Conservation (phyloP, 2,113 vertebrate species). For the Ceyx margarethae region DNA sequence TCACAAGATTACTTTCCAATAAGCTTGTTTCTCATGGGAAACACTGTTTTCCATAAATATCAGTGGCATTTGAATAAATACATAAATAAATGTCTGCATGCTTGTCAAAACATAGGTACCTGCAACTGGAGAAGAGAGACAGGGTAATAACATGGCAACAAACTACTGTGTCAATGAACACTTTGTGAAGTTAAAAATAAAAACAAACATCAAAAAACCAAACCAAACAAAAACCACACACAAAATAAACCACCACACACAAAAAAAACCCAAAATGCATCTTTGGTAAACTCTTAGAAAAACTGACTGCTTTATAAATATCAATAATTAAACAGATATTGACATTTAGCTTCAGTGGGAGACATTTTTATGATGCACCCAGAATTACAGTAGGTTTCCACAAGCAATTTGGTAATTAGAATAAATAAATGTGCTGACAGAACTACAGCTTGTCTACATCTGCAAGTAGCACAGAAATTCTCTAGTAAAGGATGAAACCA, state of each 20-base stretch:
- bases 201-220: not conserved
- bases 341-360: not conserved
- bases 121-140: not conserved
- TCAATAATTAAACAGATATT: not conserved
- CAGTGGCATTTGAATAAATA: not conserved
- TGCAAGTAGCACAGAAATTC: not conserved
- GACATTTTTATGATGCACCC: not conserved
- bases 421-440: not conserved
- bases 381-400: not conserved
- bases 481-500: not conserved
- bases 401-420: not conserved
- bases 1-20: not conserved
- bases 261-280: not conserved
- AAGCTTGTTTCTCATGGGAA: not conserved
- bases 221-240: no score
- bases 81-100: no score
- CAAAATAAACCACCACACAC: no score
- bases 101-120: not conserved
- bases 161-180: not conserved
- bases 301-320: not conserved
- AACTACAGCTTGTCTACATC: not conserved
- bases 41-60: not conserved
- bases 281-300: not conserved
- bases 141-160: accelerated
- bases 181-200: not conserved